Evolutionary conservation across 92 coral and sea anemone species (phyloP).

Genomic region (Actinostola sp.): DNA sequence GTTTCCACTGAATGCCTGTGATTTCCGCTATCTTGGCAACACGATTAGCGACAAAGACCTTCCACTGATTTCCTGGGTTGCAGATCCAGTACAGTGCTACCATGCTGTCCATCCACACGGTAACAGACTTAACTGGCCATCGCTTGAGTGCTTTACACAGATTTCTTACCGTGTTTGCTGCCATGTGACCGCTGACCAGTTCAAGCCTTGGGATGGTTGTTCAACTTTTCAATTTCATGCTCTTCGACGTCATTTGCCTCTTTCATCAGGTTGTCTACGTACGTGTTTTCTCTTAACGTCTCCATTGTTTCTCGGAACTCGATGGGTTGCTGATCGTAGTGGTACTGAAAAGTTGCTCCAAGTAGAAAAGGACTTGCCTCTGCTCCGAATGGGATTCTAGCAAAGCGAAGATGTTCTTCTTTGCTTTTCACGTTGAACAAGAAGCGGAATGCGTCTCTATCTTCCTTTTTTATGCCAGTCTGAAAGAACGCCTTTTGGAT

Average conservation of each 20-base stretch:
- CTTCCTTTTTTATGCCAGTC: constrained; percentile 44
- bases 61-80: constrained; percentile 64
- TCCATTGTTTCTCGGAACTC: constrained; percentile 40
- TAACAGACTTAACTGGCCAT: constrained; percentile 27
- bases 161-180: constrained; percentile 55
- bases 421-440: constrained; percentile 39
- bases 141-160: constrained; percentile 26
- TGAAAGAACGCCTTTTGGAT: constrained; percentile 56
- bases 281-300: constrained; percentile 48
- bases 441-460: constrained; percentile 55
- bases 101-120: constrained; percentile 51
- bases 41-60: constrained; percentile 55
- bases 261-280: constrained; percentile 64
- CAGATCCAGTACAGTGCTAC: constrained; percentile 66
- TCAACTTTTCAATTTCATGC: constrained; percentile 47
- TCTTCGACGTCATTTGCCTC: constrained; percentile 37
- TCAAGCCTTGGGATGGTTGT: constrained; percentile 68
- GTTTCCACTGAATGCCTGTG: constrained; percentile 48
- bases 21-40: constrained; percentile 66
- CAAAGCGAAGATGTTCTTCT: constrained; percentile 54
- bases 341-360: constrained; percentile 61
- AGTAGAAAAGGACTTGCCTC: constrained; percentile 69
- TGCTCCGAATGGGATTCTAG: constrained; percentile 63
- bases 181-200: constrained; percentile 62
- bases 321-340: constrained; percentile 53